phyloP scores from a whole-genome alignment of 2,113 vertebrate species.

The Beaufortia kweichowensis region DNA sequence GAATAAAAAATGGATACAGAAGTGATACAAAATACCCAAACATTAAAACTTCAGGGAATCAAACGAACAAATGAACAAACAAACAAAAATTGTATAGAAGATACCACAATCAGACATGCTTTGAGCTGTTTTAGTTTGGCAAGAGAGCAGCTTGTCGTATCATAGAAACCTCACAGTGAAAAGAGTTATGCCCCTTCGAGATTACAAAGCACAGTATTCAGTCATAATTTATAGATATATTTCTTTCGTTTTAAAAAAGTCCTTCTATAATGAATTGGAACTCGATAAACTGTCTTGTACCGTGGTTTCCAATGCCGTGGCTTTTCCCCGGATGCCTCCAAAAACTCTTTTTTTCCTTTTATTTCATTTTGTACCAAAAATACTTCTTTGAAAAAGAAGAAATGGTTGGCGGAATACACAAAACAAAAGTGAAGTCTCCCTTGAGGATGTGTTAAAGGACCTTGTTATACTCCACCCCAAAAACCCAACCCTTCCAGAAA shows the following conservation, averaged over 20 bases:
- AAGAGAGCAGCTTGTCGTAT: conserved; percentile 79
- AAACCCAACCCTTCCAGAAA: not conserved
- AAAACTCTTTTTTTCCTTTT: conserved; percentile 52
- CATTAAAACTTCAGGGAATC: conserved; percentile 59
- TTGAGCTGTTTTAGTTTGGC: conserved; percentile 77
- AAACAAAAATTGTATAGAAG: conserved; percentile 63
- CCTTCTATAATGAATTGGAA: conserved; percentile 59
- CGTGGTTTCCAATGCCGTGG: conserved; percentile 61
- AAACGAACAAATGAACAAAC: conserved; percentile 57
- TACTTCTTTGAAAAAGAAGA: conserved; percentile 62
- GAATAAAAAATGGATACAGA: conserved; percentile 73
- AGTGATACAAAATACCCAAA: conserved; percentile 75
- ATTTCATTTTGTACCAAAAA: conserved; percentile 65
- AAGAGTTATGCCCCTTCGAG: conserved; percentile 79
- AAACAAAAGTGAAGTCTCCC: conserved; percentile 46
- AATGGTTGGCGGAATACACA: conserved; percentile 49
- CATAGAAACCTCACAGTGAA: conserved; percentile 83
- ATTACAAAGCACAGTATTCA: conserved; percentile 83
- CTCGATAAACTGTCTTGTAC: conserved; percentile 60
- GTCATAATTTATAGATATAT: conserved; percentile 73
- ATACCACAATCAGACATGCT: conserved; percentile 77
- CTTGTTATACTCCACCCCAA: not conserved
- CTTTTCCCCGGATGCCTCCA: conserved; percentile 51
- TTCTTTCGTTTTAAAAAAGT: conserved; percentile 63
- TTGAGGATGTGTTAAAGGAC: conserved; percentile 36